Conservation (phyloP, 2,797 vertebrate genomes). For the Garrulus glandarius region DNA sequence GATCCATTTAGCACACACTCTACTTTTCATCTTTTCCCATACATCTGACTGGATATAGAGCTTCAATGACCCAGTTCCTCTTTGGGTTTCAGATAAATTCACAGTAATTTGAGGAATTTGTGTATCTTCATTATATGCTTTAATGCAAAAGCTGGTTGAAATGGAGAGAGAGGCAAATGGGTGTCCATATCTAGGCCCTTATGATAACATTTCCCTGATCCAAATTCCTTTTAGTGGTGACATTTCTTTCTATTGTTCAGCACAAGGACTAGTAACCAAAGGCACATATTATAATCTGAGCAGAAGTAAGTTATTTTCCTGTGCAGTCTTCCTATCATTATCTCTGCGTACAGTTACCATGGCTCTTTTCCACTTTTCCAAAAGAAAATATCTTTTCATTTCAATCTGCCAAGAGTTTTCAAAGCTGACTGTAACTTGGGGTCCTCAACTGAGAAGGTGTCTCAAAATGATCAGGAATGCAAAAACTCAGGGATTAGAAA, state of each 20-base stretch:
- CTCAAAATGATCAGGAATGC: background rate
- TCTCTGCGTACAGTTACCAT: background rate
- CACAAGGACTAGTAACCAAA: conserved; percentile 19
- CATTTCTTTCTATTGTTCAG: conserved; percentile 40
- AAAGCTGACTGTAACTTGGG: background rate
- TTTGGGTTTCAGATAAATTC: conserved; percentile 39
- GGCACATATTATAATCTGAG: conserved; percentile 2
- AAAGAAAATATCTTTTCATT: conserved; percentile 32
- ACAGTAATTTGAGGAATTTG: conserved; percentile 36
- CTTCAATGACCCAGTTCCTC: conserved; percentile 10
- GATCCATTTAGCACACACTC: conserved; percentile 5
- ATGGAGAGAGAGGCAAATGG: background rate
- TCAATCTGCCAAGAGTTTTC: background rate
- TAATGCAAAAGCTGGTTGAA: conserved; percentile 45
- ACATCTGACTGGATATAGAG: conserved; percentile 11
- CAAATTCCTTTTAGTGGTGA: conserved; percentile 26
- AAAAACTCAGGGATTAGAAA: conserved; percentile 7
- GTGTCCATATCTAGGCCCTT: background rate
- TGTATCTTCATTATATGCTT: conserved; percentile 33
- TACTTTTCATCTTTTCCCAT: background rate
- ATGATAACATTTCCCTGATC: background rate
- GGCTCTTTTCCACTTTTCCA: conserved; percentile 25
- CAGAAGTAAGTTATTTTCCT: conserved; percentile 46
- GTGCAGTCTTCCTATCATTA: conserved; percentile 14
- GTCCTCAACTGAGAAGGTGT: background rate